phyloP scores from a whole-genome alignment of 2,113 vertebrate species.

The Clupea harengus region DNA sequence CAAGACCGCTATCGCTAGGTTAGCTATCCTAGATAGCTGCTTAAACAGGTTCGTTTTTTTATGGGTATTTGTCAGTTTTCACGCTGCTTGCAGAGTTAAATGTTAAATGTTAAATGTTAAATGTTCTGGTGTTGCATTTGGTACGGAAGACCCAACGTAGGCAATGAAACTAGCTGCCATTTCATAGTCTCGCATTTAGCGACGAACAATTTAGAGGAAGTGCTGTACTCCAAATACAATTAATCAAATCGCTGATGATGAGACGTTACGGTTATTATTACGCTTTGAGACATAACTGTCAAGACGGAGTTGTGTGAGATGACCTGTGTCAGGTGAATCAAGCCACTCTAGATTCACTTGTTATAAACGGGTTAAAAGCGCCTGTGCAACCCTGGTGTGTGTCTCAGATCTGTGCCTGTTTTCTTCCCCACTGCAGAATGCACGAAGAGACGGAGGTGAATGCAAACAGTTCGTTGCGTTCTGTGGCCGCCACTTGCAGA shows the following conservation, averaged over 20 bases:
- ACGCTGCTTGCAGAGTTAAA: too few relatives aligned
- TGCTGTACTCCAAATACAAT: neutral
- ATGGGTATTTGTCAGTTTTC: too few relatives aligned
- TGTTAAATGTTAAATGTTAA: too few relatives aligned
- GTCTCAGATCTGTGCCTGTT: neutral
- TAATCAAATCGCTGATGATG: neutral
- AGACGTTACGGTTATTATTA: neutral
- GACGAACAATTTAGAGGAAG: neutral
- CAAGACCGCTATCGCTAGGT: neutral
- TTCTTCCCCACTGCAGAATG: neutral
- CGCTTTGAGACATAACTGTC: neutral
- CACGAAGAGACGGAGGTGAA: conserved; percentile 9
- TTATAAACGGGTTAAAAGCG: neutral
- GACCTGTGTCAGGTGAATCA: neutral
- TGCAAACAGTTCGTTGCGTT: conserved; percentile 38
- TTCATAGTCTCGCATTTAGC: neutral
- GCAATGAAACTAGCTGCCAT: neutral
- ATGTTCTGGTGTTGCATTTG: too few relatives aligned
- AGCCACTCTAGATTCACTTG: neutral
- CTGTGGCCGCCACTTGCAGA: conserved; percentile 47
- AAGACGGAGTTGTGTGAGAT: neutral
- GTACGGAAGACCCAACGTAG: neutral
- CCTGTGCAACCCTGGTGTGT: neutral
- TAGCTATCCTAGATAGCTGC: neutral
- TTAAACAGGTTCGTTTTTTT: neutral